These are phyloP conservation scores for Siderastrea siderea DNA, from an alignment of 92 coral and sea anemone species.

Conservation along the genomic window DNA sequence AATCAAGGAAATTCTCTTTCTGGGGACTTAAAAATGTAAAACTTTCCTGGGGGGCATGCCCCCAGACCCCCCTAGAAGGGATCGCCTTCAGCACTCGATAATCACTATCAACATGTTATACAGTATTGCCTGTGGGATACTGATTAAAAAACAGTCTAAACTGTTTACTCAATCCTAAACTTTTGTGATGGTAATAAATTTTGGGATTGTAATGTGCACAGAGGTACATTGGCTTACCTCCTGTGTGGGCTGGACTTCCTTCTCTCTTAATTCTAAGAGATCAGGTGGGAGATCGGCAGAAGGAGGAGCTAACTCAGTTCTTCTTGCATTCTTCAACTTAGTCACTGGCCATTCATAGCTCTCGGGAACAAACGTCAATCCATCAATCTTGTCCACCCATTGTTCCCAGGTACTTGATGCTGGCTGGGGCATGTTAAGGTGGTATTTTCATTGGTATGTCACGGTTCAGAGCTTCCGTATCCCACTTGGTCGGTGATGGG, in stretches of 20 bases:
- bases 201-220: too few relatives aligned
- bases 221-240: not conserved
- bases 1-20: too few relatives aligned
- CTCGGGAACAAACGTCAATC: conserved; percentile 17
- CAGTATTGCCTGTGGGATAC: too few relatives aligned
- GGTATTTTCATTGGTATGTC: conserved; percentile 44
- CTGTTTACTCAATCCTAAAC: too few relatives aligned
- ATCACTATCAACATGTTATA: too few relatives aligned
- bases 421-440: conserved; percentile 24
- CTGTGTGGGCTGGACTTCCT: conserved; percentile 36
- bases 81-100: too few relatives aligned
- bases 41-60: too few relatives aligned
- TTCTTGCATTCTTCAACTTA: not conserved
- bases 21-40: too few relatives aligned
- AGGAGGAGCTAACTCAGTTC: not conserved
- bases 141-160: not conserved
- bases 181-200: not conserved
- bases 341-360: conserved; percentile 43
- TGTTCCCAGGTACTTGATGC: conserved; percentile 12
- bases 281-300: conserved; percentile 18
- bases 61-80: too few relatives aligned
- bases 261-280: conserved; percentile 37
- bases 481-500: conserved; percentile 30
- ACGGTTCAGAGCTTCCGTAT: conserved; percentile 19
- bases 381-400: conserved; percentile 32